Percentiles rank a stretch among this genome's conserved stretches.
phyloP scores from a whole-genome alignment of 2,888 invertebrate genomes.

The Corbicula japonica region DNA sequence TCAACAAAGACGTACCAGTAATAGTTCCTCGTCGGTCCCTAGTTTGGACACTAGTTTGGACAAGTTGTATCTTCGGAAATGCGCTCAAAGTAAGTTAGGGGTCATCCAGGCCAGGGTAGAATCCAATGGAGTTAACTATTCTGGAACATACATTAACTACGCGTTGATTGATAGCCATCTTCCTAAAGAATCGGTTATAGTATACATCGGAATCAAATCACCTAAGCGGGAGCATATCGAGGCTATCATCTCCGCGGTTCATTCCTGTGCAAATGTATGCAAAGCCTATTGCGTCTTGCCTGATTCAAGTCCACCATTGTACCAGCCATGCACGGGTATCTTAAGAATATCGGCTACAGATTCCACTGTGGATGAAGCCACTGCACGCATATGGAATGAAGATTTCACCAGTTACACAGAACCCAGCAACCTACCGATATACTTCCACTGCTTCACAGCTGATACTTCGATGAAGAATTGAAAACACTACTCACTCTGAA shows the following conservation, averaged over 20 bases:
- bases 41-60: neutral
- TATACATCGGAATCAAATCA: conserved; percentile 69
- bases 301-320: conserved; percentile 33
- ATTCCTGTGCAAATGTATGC: conserved; percentile 76
- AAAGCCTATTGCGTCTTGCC: conserved; percentile 70
- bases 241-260: conserved; percentile 71
- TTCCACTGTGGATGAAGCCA: conserved; percentile 70
- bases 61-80: neutral
- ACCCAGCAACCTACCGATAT: no score
- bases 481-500: no score
- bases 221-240: conserved; percentile 41
- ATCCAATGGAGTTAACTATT: conserved; percentile 76
- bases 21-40: no score
- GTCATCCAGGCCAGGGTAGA: conserved; percentile 69
- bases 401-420: no score
- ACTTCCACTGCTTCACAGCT: no score
- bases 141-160: conserved; percentile 75
- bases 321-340: conserved; percentile 72
- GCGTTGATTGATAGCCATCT: conserved; percentile 72
- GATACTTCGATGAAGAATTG: no score
- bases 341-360: conserved; percentile 62
- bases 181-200: conserved; percentile 70
- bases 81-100: conserved; percentile 14
- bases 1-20: neutral
- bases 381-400: no score